Evolutionary conservation across 2,797 vertebrate genomes (phyloP).

Genomic region (Syngnathus rostellatus): DNA sequence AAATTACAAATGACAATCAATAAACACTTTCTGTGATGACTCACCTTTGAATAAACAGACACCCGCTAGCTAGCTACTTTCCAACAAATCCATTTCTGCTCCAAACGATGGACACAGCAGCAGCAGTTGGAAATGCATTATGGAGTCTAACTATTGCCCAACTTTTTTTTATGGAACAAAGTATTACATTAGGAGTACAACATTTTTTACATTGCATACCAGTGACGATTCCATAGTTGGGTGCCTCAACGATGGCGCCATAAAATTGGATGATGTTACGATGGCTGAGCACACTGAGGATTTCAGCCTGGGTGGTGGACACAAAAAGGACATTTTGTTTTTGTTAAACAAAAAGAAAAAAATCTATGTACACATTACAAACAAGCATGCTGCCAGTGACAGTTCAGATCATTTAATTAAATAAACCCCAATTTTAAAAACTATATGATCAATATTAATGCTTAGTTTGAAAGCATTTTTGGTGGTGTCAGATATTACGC

Average conservation of each 20-base stretch:
- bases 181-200: neutral
- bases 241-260: constrained; percentile 87
- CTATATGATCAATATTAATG: neutral
- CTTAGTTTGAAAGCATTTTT: neutral
- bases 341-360: neutral
- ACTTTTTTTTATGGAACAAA: neutral
- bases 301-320: constrained; percentile 78
- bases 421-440: neutral
- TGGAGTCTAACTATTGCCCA: neutral
- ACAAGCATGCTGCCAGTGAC: too few relatives aligned
- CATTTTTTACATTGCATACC: constrained; percentile 67
- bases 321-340: neutral
- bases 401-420: neutral
- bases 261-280: constrained; percentile 98
- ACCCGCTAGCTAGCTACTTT: neutral
- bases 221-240: constrained; percentile 96
- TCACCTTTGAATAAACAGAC: neutral
- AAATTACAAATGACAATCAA: neutral
- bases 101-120: neutral
- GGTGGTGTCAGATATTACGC: neutral
- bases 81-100: neutral
- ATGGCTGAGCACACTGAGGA: constrained; percentile 97
- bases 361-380: neutral
- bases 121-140: neutral
- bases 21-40: neutral